phyloP scores from a whole-genome alignment of 2,888 invertebrate species.

The Xestobium rufovillosum region DNA sequence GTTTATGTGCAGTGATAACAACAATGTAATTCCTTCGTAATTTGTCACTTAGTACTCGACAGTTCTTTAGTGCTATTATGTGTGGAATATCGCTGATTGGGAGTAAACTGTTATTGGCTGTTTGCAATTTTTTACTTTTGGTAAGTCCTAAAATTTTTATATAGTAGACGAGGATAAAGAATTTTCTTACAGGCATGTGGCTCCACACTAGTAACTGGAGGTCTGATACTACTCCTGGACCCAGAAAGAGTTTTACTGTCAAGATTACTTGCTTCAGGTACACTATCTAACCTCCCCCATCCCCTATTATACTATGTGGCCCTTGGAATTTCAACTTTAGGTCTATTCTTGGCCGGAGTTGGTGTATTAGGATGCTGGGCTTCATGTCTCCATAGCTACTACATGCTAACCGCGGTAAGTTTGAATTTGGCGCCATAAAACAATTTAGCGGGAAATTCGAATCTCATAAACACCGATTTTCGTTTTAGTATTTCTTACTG shows the following conservation, averaged over 20 bases:
- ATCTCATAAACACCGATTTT: slow-evolving; percentile 15
- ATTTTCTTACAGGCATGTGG: slow-evolving; percentile 59
- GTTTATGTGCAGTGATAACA: neutral
- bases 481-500: slow-evolving; percentile 60
- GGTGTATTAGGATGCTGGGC: slow-evolving; percentile 78
- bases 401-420: slow-evolving; percentile 62
- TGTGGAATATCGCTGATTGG: slow-evolving; percentile 42
- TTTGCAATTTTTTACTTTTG: slow-evolving; percentile 59
- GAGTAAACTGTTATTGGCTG: slow-evolving; percentile 58
- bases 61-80: too few species aligned
- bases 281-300: slow-evolving; percentile 54
- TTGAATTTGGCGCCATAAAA: neutral
- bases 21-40: too few species aligned
- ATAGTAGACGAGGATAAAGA: slow-evolving; percentile 6
- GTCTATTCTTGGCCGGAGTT: slow-evolving; percentile 59
- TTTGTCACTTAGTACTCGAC: too few species aligned
- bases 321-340: slow-evolving; percentile 60
- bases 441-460: neutral
- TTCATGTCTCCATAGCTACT: slow-evolving; percentile 66
- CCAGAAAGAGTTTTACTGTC: slow-evolving; percentile 64
- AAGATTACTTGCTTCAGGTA: slow-evolving; percentile 57
- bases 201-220: slow-evolving; percentile 60
- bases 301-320: slow-evolving; percentile 73
- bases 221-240: slow-evolving; percentile 66
- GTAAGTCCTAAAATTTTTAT: slow-evolving; percentile 45